phyloP scores from a whole-genome alignment of 1,140 invertebrate species.

The Rhagoletis zephyria region DNA sequence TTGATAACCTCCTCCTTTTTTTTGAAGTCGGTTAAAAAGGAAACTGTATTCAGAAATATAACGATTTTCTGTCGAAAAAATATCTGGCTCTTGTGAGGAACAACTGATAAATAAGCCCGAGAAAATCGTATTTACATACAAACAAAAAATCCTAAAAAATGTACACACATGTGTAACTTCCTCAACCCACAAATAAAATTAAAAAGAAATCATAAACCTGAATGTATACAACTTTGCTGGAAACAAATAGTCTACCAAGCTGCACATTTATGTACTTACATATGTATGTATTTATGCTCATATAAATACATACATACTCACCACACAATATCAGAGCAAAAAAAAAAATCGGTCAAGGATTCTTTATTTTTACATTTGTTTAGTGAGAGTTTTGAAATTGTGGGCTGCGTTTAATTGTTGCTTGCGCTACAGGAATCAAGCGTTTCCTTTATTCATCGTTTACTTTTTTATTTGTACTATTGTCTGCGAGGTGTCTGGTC shows the following conservation, averaged over 20 bases:
- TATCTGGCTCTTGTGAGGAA: neutral
- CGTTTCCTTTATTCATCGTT: neutral
- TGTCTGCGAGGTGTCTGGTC: constrained; percentile 4
- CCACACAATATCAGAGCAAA: neutral
- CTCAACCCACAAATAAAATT: no score
- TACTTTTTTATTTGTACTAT: constrained; percentile 9
- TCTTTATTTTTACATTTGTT: constrained; percentile 8
- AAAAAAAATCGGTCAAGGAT: constrained; percentile 44
- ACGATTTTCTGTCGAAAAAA: no score
- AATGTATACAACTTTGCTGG: neutral
- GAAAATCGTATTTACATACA: no score
- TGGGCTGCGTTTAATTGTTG: neutral
- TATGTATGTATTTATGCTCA: neutral
- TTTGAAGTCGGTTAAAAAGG: neutral
- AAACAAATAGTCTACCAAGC: neutral
- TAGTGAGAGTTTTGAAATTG: neutral
- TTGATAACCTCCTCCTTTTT: no score
- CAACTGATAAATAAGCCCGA: no score
- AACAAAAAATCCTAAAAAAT: no score
- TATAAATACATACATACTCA: neutral
- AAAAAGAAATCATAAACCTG: neutral
- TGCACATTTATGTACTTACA: neutral
- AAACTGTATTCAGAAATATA: no score
- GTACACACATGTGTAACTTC: no score
- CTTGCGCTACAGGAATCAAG: neutral